Evolutionary conservation across 2,888 invertebrate species (phyloP), one percentile per base, ranked within the genome.

Genomic region (Apamea epomidion): DNA sequence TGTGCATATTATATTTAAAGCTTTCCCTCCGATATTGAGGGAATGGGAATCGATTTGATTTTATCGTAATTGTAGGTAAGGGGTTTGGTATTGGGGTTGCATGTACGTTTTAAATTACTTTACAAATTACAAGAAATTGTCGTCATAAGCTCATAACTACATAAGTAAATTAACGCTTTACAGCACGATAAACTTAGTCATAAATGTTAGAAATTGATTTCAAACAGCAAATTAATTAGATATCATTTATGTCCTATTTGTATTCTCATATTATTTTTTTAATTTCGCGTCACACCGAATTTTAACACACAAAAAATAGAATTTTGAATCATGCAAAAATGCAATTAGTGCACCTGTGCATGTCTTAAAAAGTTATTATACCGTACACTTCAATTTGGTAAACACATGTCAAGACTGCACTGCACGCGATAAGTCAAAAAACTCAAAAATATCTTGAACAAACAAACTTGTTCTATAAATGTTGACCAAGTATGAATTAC

Each of bases 281-380:
- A 7, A 62, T 62, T 18, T 51, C 21, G n/a, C 51, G 25, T 65
- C 10, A 45, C 21, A 37, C 14, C 0, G 8, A 72, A 71, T 64
- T 65, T 51, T 51, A 8, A 18, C n/a, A 60, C 21, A 16, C 16
- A 18, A 81, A 58, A 51, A 0, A 37, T 16, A 21, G 8, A 32
- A 32, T 32, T 29, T 64, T 12, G 4, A 16, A 54, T 73, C 54
- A 70, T 74, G 76, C 54, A 76, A 65, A 58, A 29, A 25, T 60
- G 4, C 37, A 72, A 78, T 62, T 72, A 65, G 10, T 82, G 68
- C 78, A 84, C 71, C 18, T 74, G 71, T 51, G 67, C 78, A 78
- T 86, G 67, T 68, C 64, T 48, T n/a, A 62, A 6, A 37, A 32
- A 21, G 37, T 64, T 64, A 21, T 76, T 42, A n/a, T 12, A 45